Evolutionary conservation across 1,140 invertebrate genomes (phyloP).

Genomic region (Samia ricini): DNA sequence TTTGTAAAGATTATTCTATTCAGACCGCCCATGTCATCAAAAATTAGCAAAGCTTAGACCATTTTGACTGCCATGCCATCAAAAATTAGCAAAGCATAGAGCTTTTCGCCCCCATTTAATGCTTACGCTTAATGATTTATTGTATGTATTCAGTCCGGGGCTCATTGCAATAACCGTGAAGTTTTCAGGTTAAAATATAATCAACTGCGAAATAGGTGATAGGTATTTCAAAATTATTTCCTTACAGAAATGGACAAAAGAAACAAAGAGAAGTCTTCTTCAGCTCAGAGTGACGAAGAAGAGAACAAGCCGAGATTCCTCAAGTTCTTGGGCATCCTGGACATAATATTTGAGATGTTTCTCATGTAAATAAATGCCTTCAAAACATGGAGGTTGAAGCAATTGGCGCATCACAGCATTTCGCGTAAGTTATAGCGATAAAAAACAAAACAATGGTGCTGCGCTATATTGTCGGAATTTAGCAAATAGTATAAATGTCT

Average conservation of each 20-base stretch:
- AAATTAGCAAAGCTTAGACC: no score
- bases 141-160: no score
- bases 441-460: no score
- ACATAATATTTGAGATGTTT: conserved; percentile 57
- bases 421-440: not conserved
- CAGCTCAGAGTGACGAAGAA: conserved; percentile 26
- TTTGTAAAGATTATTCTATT: no score
- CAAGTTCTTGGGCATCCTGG: conserved; percentile 43
- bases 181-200: not conserved
- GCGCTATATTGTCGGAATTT: no score
- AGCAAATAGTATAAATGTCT: no score
- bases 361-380: conserved; percentile 30
- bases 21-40: no score
- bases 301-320: conserved; percentile 45
- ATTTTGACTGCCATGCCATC: no score
- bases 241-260: conserved; percentile 31
- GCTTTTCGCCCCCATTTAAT: no score
- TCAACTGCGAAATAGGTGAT: not conserved
- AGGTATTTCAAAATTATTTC: not conserved
- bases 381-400: not conserved
- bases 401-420: not conserved
- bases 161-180: no score
- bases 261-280: conserved; percentile 21
- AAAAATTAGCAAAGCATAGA: no score
- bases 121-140: no score